These are phyloP conservation scores for Conops quadrifasciatus DNA, from an alignment of 2,888 invertebrate genomes.

Conservation along the genomic window DNA sequence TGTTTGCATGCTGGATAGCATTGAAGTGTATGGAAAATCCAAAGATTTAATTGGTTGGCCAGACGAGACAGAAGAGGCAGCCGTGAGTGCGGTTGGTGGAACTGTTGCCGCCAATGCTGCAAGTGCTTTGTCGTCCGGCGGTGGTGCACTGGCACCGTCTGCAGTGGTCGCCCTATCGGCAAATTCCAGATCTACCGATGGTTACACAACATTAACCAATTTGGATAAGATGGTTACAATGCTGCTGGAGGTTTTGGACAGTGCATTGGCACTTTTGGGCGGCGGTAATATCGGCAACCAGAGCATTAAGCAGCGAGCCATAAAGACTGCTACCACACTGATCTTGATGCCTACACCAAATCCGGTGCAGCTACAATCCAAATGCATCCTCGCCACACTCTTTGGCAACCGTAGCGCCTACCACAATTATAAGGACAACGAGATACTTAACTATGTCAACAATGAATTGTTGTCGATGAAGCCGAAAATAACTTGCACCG, in stretches of 20 bases:
- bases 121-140: slow-evolving; percentile 53
- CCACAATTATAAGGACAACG: slow-evolving; percentile 90
- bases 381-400: slow-evolving; percentile 83
- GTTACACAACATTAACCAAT: slow-evolving; percentile 61
- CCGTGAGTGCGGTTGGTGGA: slow-evolving; percentile 57
- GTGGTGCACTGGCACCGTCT: slow-evolving; percentile 40
- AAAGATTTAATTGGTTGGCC: slow-evolving; percentile 98
- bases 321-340: slow-evolving; percentile 70
- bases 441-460: slow-evolving; percentile 81
- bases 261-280: slow-evolving; percentile 71
- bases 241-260: slow-evolving; percentile 78
- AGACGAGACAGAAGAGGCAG: slow-evolving; percentile 86
- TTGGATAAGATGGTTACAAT: slow-evolving; percentile 72
- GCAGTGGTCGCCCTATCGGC: slow-evolving; percentile 27
- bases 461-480: slow-evolving; percentile 73
- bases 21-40: slow-evolving; percentile 94
- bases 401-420: slow-evolving; percentile 78
- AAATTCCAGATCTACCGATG: slow-evolving; percentile 43
- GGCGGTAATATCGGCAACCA: slow-evolving; percentile 67
- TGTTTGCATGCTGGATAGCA: slow-evolving; percentile 91
- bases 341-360: slow-evolving; percentile 77
- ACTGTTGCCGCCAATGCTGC: slow-evolving; percentile 33
- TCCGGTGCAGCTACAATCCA: slow-evolving; percentile 79
- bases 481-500: slow-evolving; percentile 34
- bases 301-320: slow-evolving; percentile 68